These are phyloP conservation scores for Neocloeon triangulifer DNA, from an alignment of 1,140 invertebrate genomes.

Conservation along the genomic window DNA sequence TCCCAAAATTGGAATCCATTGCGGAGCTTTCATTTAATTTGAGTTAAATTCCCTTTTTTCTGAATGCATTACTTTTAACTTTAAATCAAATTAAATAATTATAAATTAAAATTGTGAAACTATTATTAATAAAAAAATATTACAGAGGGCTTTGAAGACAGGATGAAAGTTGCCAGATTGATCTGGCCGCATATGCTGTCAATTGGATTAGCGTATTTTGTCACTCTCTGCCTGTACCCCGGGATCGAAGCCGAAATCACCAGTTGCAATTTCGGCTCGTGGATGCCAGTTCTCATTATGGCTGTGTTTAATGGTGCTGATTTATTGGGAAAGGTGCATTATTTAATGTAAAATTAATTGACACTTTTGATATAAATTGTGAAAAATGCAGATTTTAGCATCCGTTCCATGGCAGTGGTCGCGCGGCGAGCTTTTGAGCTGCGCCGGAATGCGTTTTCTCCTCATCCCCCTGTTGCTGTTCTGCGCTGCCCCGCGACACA, in stretches of 20 bases:
- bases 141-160: constrained; percentile 37
- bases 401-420: constrained; percentile 60
- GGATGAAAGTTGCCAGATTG: constrained; percentile 50
- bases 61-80: background rate
- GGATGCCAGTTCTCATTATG: constrained; percentile 85
- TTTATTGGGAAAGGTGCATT: constrained; percentile 53
- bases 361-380: background rate
- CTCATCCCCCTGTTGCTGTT: constrained; percentile 58
- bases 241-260: constrained; percentile 72
- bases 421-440: constrained; percentile 41
- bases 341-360: background rate
- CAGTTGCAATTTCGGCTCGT: constrained; percentile 54
- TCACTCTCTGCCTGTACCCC: constrained; percentile 69
- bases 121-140: constrained; percentile 8
- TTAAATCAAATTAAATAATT: background rate
- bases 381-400: constrained; percentile 28
- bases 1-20: too few relatives aligned
- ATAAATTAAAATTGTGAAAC: background rate
- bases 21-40: background rate
- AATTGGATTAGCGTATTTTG: constrained; percentile 66
- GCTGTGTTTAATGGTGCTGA: constrained; percentile 67
- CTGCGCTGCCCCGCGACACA: constrained; percentile 47
- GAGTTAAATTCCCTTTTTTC: background rate
- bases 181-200: constrained; percentile 78
- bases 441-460: constrained; percentile 39